These are phyloP conservation scores for Lepidocyrtoides sp. DNA, from an alignment of 2,888 invertebrate species.

Conservation along the genomic window DNA sequence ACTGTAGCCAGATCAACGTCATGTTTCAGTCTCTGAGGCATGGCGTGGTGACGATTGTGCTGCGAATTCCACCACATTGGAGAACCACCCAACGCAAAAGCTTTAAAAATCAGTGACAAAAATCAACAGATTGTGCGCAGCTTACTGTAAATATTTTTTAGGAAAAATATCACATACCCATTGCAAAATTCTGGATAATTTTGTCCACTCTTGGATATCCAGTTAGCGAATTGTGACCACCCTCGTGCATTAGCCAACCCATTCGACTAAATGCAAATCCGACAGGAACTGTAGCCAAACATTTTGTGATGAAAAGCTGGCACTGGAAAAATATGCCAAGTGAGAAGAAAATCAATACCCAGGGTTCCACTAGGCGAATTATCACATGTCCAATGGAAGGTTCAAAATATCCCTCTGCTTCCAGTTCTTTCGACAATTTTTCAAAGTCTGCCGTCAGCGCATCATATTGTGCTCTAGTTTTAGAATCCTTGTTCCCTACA, in stretches of 20 bases:
- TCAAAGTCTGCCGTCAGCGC: too few species aligned
- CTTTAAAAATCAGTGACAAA: too few species aligned
- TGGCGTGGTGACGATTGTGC: slow-evolving; percentile 76
- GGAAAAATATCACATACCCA: too few species aligned
- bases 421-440: slow-evolving; percentile 24
- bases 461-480: too few species aligned
- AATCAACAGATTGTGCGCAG: too few species aligned
- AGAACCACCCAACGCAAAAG: slow-evolving; percentile 61
- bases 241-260: not conserved
- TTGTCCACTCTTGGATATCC: slow-evolving; percentile 55
- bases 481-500: slow-evolving; percentile 32
- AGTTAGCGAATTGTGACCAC: slow-evolving; percentile 8
- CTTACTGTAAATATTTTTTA: too few species aligned
- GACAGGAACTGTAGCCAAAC: not conserved
- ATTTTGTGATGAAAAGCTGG: not conserved
- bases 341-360: not conserved
- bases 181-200: slow-evolving; percentile 28
- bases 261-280: not conserved
- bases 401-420: slow-evolving; percentile 37
- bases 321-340: not conserved
- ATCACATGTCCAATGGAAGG: slow-evolving; percentile 35
- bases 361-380: slow-evolving; percentile 16
- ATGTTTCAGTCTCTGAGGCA: slow-evolving; percentile 81
- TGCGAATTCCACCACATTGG: slow-evolving; percentile 71
- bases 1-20: slow-evolving; percentile 83